Evolutionary conservation across 1,140 invertebrate species (phyloP), one percentile per base, ranked within the genome.

Genomic region (Cydia amplana): DNA sequence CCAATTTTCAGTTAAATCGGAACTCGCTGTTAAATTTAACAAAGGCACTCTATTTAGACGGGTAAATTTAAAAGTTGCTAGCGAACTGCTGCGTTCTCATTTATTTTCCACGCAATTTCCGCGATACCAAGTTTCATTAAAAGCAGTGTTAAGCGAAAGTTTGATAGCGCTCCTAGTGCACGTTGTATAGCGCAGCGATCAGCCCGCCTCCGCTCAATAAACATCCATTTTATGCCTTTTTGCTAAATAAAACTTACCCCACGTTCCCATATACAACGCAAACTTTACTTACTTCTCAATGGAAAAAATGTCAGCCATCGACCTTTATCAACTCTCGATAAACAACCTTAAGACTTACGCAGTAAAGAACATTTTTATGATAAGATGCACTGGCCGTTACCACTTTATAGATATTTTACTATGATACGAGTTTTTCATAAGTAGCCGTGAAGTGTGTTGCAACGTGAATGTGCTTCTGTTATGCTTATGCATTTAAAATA

Each of bases 61-160:
- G 76, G 76, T 73, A 81, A 82, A 85, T 87, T 86, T 82, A 85
- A 81, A 87, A 88, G 82, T 87, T 88, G 78, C 80, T 82, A 78
- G 84, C 83, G 75, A 85, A 85, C 82, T 86, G 75, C 79, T 81
- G 80, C 78, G 77, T 84, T 82, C 77, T 79, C 85, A 85, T 89
- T 88, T 88, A 86, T 87, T 87, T 60, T 86, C 80, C 82, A 84
- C 82, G 81, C 83, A 87, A 85, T 88, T 85, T 85, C 82, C 81
- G 78, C 80, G 76, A 81, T 85, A 79, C 80, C 77, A 79, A 85
- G 80, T 89, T 90, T 84, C 82, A 85, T 87, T 86, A 82, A 79
- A 81, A 85, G 55, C 83, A 81, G 75, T 78, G 78, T 80, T 81
- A 80, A 84, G 67, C 74, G 78, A 83, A 88, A 87, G 81, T 88